These are phyloP conservation scores for Agrilus mali DNA, from an alignment of 2,888 invertebrate species.

Conservation along the genomic window DNA sequence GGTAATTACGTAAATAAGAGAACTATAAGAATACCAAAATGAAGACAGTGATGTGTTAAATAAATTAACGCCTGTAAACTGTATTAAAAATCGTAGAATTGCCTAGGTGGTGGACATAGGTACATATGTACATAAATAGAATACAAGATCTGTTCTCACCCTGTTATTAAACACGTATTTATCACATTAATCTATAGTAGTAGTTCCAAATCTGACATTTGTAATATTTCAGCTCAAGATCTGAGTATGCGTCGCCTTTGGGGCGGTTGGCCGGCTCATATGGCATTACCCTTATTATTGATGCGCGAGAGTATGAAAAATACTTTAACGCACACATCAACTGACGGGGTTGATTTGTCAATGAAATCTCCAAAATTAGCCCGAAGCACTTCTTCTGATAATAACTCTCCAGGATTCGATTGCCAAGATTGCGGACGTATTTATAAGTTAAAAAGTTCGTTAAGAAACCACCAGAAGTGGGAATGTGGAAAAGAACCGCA, in stretches of 20 bases:
- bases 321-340: neutral
- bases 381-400: neutral
- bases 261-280: conserved; percentile 56
- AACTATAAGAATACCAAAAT: no score
- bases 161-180: no score
- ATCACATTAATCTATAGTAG: no score
- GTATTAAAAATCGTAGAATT: no score
- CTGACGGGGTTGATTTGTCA: neutral
- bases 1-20: no score
- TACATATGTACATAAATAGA: no score
- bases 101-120: no score
- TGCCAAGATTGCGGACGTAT: conserved; percentile 68
- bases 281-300: conserved; percentile 51
- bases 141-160: no score
- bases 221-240: conserved; percentile 41
- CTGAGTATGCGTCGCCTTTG: conserved; percentile 40
- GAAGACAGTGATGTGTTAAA: no score
- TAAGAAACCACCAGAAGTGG: conserved; percentile 67
- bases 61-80: no score
- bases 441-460: conserved; percentile 71
- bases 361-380: no score
- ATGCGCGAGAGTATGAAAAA: conserved; percentile 30
- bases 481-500: conserved; percentile 71
- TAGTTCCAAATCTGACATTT: no score
- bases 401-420: conserved; percentile 41